phyloP scores from a whole-genome alignment of 30 jellyfish, hydroid and myxozoan species.

The Mastigias papua region DNA sequence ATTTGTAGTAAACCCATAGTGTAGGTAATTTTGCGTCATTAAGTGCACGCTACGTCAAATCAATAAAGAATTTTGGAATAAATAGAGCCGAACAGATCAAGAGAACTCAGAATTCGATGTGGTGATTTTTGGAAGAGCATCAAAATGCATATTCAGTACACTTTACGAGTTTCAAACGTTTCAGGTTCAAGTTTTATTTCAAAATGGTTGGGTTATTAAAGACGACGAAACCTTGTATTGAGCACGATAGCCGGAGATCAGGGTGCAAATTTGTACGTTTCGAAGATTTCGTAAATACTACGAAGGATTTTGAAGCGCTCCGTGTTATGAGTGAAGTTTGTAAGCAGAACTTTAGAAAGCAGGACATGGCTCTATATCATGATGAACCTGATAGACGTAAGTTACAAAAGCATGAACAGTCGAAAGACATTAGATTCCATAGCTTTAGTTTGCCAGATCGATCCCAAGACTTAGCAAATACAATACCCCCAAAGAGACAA shows the following conservation, averaged over 20 bases:
- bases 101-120: background rate
- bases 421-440: background rate
- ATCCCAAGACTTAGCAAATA: background rate
- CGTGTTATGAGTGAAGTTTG: background rate
- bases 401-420: background rate
- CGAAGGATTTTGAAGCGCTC: background rate
- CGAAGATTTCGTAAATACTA: background rate
- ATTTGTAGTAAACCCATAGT: too few species aligned
- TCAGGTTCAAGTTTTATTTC: background rate
- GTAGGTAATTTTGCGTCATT: background rate
- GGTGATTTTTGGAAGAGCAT: background rate
- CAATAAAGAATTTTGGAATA: background rate
- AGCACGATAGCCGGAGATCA: background rate
- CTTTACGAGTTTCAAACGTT: background rate
- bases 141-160: background rate
- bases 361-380: background rate
- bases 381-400: background rate
- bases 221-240: background rate
- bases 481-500: background rate
- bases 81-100: background rate
- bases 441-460: background rate
- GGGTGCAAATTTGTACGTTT: background rate
- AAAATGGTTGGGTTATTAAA: slow-evolving; percentile 23
- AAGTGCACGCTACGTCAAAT: slow-evolving; percentile 1
- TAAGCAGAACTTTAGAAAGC: background rate